phyloP scores from a whole-genome alignment of 1,140 invertebrate genomes.

The Sminthurides bifidus region DNA sequence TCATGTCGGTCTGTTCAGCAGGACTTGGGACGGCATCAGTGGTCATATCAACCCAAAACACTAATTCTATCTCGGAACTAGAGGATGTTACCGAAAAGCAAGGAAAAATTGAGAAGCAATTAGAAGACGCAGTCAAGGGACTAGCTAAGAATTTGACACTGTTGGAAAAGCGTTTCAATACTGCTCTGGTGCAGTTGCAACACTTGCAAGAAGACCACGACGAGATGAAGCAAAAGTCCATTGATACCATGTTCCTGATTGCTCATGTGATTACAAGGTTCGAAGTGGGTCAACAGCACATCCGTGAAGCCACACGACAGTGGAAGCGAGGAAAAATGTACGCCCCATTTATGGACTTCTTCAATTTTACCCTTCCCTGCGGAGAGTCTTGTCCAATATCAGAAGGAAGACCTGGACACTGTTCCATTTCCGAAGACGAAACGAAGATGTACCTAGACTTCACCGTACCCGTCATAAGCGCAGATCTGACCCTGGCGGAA shows the following conservation, averaged over 20 bases:
- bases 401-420: background rate
- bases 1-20: background rate
- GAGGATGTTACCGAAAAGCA: background rate
- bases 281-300: background rate
- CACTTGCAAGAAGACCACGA: background rate
- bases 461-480: background rate
- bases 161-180: background rate
- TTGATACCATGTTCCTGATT: background rate
- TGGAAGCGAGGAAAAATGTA: background rate
- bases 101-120: background rate
- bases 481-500: background rate
- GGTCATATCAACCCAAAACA: background rate
- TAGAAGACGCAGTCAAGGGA: background rate
- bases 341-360: conserved; percentile 2
- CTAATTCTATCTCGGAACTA: background rate
- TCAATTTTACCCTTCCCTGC: conserved; percentile 3
- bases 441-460: background rate
- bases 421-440: background rate
- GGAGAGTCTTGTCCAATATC: background rate
- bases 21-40: background rate
- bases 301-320: background rate
- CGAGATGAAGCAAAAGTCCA: background rate
- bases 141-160: background rate
- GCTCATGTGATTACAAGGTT: background rate
- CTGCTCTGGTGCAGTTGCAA: background rate